Percentiles rank a stretch among this genome's conserved stretches.
phyloP scores from a whole-genome alignment of 2,113 vertebrate genomes.

The Noctilio leporinus region DNA sequence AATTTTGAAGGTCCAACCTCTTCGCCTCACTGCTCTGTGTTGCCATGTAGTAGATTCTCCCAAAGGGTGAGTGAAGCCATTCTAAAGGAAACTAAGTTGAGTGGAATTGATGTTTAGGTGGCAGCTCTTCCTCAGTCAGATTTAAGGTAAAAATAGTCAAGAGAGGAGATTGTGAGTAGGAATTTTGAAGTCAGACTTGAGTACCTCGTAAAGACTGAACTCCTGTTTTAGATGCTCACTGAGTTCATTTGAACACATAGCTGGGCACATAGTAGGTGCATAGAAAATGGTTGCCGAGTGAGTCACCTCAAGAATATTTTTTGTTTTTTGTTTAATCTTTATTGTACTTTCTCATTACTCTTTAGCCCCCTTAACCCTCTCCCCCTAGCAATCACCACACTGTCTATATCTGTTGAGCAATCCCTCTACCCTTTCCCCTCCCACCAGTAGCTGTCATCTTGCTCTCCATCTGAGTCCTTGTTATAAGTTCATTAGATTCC shows the following conservation, averaged over 20 bases:
- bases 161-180: not conserved
- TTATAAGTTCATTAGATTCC: no score
- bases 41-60: not conserved
- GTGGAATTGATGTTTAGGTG: not conserved
- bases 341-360: no score
- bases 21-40: not conserved
- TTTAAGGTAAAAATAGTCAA: not conserved
- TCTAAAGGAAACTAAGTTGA: not conserved
- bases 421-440: no score
- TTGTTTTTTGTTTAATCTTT: no score
- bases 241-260: not conserved
- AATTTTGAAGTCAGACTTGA: not conserved
- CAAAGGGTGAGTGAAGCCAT: not conserved
- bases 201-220: not conserved
- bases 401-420: no score
- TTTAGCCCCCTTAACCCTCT: no score
- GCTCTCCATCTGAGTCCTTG: no score
- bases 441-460: no score
- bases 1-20: not conserved
- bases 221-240: not conserved
- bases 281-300: not conserved
- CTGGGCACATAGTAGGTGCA: not conserved
- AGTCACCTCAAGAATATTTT: not conserved
- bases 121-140: not conserved
- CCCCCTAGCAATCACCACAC: no score